Conservation (phyloP, 2,797 vertebrate species). For the Okamejei kenojei region DNA sequence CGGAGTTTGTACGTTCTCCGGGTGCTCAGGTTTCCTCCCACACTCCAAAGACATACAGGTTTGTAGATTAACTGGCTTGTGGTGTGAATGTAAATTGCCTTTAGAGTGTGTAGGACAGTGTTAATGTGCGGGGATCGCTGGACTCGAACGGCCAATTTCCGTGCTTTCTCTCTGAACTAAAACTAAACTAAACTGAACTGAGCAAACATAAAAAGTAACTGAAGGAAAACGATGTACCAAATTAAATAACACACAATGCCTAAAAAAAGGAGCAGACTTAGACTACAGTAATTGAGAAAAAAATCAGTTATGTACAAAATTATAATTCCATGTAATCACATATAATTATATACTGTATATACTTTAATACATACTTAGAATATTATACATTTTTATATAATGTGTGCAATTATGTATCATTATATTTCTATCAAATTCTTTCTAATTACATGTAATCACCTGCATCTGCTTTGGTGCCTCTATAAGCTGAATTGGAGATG, state of each 20-base stretch:
- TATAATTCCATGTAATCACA: neutral
- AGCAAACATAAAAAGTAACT: neutral
- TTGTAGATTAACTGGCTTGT: too few species aligned
- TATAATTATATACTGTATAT: neutral
- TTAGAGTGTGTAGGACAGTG: too few species aligned
- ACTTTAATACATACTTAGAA: conserved; percentile 3
- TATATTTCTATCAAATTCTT: neutral
- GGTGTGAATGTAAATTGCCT: too few species aligned
- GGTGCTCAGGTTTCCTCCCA: too few species aligned
- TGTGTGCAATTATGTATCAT: neutral
- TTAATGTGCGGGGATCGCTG: too few species aligned
- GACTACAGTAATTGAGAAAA: neutral
- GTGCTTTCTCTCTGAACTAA: too few species aligned
- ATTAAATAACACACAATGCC: neutral
- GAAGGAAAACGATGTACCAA: neutral
- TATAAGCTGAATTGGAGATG: neutral
- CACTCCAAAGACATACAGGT: too few species aligned
- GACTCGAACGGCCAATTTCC: too few species aligned
- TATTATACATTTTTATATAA: neutral
- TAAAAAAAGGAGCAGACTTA: neutral
- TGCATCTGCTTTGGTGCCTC: neutral
- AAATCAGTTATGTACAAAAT: neutral
- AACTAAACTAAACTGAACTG: too few species aligned
- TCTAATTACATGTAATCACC: conserved; percentile 25
- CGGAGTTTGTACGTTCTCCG: too few species aligned